Conservation (phyloP, 2,113 vertebrate genomes). For the Gracilinanus agilis region DNA sequence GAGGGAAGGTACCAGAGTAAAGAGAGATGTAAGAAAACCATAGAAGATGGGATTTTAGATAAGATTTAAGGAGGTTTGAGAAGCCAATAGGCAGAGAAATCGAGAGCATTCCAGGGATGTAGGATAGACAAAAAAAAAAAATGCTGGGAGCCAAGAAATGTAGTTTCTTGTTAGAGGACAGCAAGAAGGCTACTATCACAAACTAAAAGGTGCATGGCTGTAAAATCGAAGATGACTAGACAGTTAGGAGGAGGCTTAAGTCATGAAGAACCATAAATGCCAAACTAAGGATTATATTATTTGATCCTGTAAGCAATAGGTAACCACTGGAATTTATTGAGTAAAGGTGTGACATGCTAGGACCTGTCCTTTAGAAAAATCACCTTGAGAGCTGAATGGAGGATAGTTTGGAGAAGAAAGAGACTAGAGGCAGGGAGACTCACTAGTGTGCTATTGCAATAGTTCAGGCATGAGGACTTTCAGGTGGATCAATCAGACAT, state of each 20-base stretch:
- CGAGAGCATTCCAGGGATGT: not conserved
- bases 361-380: not conserved
- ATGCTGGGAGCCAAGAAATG: not conserved
- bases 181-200: not conserved
- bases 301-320: not conserved
- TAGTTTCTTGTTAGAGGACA: not conserved
- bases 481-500: not conserved
- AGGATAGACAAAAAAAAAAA: not conserved
- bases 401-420: not conserved
- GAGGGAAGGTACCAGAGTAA: not conserved
- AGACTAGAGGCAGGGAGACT: not conserved
- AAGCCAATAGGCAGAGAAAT: not conserved
- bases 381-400: not conserved
- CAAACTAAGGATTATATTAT: not conserved
- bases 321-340: not conserved
- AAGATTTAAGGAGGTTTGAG: not conserved
- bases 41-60: not conserved
- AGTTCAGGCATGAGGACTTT: not conserved
- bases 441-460: not conserved
- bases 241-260: not conserved
- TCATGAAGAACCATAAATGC: not conserved
- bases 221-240: not conserved
- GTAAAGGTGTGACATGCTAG: not conserved
- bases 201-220: not conserved
- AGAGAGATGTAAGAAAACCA: not conserved